Evolutionary conservation across 1,140 invertebrate species (phyloP).

Genomic region (Orchestia grillus): DNA sequence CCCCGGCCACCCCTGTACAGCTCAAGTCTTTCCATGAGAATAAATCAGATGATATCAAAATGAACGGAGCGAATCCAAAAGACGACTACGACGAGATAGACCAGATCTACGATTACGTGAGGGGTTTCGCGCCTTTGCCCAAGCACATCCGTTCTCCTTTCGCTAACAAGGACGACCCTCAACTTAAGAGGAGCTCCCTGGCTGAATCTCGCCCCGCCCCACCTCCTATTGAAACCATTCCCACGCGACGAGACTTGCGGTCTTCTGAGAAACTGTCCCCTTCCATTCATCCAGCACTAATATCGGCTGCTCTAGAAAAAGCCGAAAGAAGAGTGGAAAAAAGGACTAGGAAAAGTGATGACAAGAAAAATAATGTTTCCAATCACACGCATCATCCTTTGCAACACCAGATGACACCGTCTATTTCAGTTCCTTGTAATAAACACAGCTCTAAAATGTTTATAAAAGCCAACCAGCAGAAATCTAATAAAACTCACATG

Average conservation of each 20-base stretch:
- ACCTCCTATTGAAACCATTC: slow-evolving; percentile 90
- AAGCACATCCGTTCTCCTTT: slow-evolving; percentile 80
- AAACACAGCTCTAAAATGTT: slow-evolving; percentile 64
- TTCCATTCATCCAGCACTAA: slow-evolving; percentile 63
- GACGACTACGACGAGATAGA: slow-evolving; percentile 96
- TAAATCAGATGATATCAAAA: slow-evolving; percentile 70
- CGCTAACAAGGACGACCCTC: slow-evolving; percentile 71
- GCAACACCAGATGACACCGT: slow-evolving; percentile 57
- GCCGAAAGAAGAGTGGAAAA: slow-evolving; percentile 62
- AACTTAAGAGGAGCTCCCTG: slow-evolving; percentile 70
- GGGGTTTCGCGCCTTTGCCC: slow-evolving; percentile 89
- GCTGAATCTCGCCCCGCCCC: slow-evolving; percentile 83
- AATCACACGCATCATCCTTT: slow-evolving; percentile 38
- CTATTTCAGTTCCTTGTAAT: slow-evolving; percentile 55
- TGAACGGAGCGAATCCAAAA: slow-evolving; percentile 69
- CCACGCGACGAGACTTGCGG: slow-evolving; percentile 69
- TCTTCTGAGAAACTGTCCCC: slow-evolving; percentile 58
- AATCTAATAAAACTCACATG: slow-evolving; percentile 64
- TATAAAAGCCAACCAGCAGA: slow-evolving; percentile 65
- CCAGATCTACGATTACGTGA: slow-evolving; percentile 95
- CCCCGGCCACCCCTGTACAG: slow-evolving; percentile 67
- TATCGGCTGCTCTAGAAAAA: slow-evolving; percentile 65
- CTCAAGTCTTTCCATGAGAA: slow-evolving; percentile 68
- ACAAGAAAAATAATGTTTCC: slow-evolving; percentile 58
- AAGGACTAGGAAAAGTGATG: slow-evolving; percentile 49